These are phyloP conservation scores for Megathymus violae DNA, from an alignment of 1,140 invertebrate genomes.

Conservation along the genomic window DNA sequence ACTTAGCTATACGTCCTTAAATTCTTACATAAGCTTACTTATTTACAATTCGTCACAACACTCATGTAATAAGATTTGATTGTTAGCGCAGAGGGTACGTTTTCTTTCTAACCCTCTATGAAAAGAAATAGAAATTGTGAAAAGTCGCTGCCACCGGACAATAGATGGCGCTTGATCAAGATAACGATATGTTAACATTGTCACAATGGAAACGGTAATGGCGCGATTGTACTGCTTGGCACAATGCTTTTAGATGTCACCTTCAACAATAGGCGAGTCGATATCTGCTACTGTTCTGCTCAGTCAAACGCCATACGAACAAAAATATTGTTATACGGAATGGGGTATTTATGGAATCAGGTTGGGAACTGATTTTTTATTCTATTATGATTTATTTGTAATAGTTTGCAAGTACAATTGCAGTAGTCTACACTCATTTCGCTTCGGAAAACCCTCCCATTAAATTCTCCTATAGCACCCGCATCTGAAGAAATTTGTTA, in stretches of 20 bases:
- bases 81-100: conserved; percentile 24
- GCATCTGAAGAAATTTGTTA: too few relatives aligned
- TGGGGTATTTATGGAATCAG: conserved; percentile 5
- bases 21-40: too few relatives aligned
- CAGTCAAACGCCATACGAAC: conserved; percentile 66
- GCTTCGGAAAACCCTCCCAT: too few relatives aligned
- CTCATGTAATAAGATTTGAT: conserved; percentile 13
- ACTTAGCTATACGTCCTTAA: too few relatives aligned
- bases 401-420: too few relatives aligned
- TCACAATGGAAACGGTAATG: conserved; percentile 81
- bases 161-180: conserved; percentile 82
- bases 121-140: conserved; percentile 40
- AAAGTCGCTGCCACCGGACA: conserved; percentile 71
- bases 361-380: too few relatives aligned
- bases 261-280: conserved; percentile 75
- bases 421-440: too few relatives aligned
- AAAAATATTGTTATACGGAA: conserved; percentile 48
- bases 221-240: conserved; percentile 77
- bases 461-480: too few relatives aligned
- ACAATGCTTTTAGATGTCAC: conserved; percentile 82
- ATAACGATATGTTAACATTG: conserved; percentile 83
- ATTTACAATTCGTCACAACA: conserved; percentile 1
- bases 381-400: too few relatives aligned
- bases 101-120: conserved; percentile 31
- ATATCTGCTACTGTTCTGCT: conserved; percentile 73